Evolutionary conservation across 2,797 vertebrate species (phyloP).

Genomic region (Hemitrygon akajei): DNA sequence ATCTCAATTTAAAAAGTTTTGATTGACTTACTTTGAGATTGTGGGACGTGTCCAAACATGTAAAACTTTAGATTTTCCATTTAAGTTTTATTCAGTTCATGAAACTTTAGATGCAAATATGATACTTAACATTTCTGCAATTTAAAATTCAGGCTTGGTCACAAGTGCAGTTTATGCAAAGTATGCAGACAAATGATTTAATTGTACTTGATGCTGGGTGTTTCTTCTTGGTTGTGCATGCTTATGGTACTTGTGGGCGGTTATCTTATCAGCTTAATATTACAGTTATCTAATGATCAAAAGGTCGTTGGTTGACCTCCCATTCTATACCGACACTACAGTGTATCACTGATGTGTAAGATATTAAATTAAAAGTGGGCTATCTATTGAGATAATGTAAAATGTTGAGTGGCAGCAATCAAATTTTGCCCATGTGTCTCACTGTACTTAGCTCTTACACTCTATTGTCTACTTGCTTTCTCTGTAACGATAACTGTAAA

Average conservation of each 20-base stretch:
- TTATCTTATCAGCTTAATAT: background rate
- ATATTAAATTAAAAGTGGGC: background rate
- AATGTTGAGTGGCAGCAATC: background rate
- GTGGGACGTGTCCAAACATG: background rate
- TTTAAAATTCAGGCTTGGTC: background rate
- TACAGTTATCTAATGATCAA: background rate
- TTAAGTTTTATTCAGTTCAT: background rate
- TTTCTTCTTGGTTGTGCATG: background rate
- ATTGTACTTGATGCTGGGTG: background rate
- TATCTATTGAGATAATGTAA: background rate
- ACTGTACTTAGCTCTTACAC: no score
- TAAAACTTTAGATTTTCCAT: background rate
- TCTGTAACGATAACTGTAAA: no score
- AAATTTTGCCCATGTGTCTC: background rate
- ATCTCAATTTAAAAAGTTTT: background rate
- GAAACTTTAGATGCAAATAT: background rate
- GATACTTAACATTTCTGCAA: background rate
- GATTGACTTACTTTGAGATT: background rate
- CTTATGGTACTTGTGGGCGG: no score
- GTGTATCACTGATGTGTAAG: background rate
- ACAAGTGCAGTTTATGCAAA: background rate
- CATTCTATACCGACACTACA: background rate
- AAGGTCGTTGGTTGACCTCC: background rate
- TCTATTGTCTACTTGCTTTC: no score
- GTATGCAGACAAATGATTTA: background rate